Evolutionary conservation across 2,797 vertebrate species (phyloP).

Genomic region (Cuniculus paca): DNA sequence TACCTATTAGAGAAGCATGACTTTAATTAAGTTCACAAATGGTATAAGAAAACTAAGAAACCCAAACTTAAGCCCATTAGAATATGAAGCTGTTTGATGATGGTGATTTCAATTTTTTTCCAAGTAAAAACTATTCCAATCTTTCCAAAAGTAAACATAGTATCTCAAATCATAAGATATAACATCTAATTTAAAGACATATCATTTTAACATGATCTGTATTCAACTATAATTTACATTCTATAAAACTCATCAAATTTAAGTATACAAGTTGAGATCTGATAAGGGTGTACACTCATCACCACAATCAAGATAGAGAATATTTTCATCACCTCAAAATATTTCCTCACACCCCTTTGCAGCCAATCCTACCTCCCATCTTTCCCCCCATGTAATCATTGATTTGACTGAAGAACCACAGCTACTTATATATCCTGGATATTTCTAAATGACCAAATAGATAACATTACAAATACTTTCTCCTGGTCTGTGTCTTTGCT

Average conservation of each 20-base stretch:
- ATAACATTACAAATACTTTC: not conserved
- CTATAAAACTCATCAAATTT: constrained; percentile 60
- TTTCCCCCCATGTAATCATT: not conserved
- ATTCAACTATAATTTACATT: constrained; percentile 34
- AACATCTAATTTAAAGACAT: constrained; percentile 27
- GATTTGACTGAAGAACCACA: not conserved
- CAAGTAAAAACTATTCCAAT: not conserved
- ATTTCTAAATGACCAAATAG: not conserved
- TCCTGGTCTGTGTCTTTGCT: not conserved
- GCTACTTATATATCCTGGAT: not conserved
- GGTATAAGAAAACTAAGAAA: constrained; percentile 37
- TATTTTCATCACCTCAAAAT: not conserved
- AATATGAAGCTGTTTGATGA: not conserved
- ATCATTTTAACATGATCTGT: constrained; percentile 41
- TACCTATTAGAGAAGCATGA: constrained; percentile 89
- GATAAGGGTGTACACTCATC: not conserved
- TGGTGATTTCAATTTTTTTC: not conserved
- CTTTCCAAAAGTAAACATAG: not conserved
- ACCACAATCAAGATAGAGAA: not conserved
- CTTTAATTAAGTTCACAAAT: constrained; percentile 47
- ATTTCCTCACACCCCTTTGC: not conserved
- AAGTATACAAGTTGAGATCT: not conserved
- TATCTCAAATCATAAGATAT: constrained; percentile 39
- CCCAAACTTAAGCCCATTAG: not conserved
- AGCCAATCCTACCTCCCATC: not conserved